Evolutionary conservation across 2,113 vertebrate species (phyloP).

Genomic region (Peucedramus taeniatus): DNA sequence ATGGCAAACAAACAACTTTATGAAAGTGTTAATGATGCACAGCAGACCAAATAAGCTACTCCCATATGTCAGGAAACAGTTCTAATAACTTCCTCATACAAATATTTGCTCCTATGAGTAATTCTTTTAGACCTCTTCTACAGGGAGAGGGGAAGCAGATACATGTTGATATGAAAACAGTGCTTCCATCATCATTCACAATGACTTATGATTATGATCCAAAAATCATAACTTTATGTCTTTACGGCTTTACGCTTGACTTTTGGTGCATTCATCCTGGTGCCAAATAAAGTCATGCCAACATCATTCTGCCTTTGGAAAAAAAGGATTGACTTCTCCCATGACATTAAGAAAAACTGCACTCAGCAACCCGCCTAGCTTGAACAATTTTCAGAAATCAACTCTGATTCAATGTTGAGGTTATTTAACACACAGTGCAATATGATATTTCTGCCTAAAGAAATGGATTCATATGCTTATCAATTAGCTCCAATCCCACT

Average conservation of each 20-base stretch:
- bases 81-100: not conserved
- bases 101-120: not conserved
- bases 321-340: not conserved
- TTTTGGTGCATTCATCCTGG: not conserved
- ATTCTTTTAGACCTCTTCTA: not conserved
- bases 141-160: not conserved
- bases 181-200: not conserved
- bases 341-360: not conserved
- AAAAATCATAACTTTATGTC: not conserved
- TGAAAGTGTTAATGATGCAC: constrained; percentile 30
- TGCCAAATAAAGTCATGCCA: not conserved
- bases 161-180: not conserved
- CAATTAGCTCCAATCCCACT: not conserved
- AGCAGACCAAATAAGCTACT: not conserved
- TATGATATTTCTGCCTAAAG: not conserved
- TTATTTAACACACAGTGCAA: not conserved
- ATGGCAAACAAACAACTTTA: not conserved
- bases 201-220: not conserved
- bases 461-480: not conserved
- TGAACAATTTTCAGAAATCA: not conserved
- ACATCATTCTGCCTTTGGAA: not conserved
- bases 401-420: not conserved
- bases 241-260: not conserved
- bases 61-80: not conserved
- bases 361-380: not conserved